These are phyloP conservation scores for Sinodicranocentrus sp. DNA, from an alignment of 2,888 invertebrate genomes.

Conservation along the genomic window DNA sequence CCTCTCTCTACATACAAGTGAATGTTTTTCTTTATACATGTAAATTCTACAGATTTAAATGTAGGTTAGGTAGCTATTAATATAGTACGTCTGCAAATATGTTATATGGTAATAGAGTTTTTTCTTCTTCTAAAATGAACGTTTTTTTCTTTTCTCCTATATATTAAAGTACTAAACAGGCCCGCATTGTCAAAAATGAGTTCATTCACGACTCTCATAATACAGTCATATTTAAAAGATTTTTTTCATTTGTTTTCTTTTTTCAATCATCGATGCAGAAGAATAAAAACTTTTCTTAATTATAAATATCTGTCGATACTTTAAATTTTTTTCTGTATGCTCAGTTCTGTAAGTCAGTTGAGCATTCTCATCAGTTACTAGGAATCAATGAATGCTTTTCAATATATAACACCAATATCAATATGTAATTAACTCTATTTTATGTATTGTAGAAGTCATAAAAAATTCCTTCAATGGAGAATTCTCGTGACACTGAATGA, in stretches of 20 bases:
- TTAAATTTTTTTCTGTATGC: slow-evolving; percentile 33
- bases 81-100: slow-evolving; percentile 7
- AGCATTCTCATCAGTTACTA: slow-evolving; percentile 66
- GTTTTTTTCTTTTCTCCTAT: not conserved
- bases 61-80: too few species aligned
- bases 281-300: slow-evolving; percentile 57
- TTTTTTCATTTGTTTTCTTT: not conserved
- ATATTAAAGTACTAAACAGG: slow-evolving; percentile 32
- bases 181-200: slow-evolving; percentile 44
- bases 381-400: slow-evolving; percentile 59
- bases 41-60: too few species aligned
- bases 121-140: not conserved
- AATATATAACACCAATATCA: slow-evolving; percentile 17
- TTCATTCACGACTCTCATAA: slow-evolving; percentile 29
- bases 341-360: slow-evolving; percentile 62
- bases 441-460: too few species aligned
- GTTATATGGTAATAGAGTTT: not conserved
- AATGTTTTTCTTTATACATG: too few species aligned
- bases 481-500: too few species aligned
- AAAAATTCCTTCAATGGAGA: too few species aligned
- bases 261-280: slow-evolving; percentile 28
- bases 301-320: slow-evolving; percentile 17
- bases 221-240: slow-evolving; percentile 6
- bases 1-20: too few species aligned
- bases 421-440: too few species aligned